These are phyloP conservation scores for Tadarida brasiliensis DNA, from an alignment of 2,797 vertebrate genomes.

Conservation along the genomic window DNA sequence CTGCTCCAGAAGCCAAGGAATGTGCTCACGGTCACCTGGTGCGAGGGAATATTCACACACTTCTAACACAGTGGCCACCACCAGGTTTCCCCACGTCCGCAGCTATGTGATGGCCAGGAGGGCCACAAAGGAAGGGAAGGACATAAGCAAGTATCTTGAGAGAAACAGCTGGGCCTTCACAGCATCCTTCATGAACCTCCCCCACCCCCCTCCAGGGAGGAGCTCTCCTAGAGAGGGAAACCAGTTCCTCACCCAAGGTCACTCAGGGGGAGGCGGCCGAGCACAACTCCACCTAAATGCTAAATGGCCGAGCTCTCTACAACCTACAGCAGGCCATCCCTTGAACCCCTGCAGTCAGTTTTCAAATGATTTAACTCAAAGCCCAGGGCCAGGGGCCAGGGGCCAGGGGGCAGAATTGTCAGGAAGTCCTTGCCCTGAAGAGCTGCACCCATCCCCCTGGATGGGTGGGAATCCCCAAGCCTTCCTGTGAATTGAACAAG, in stretches of 20 bases:
- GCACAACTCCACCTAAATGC: background rate
- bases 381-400: background rate
- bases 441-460: rapidly evolving
- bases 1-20: conserved; percentile 47
- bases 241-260: background rate
- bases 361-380: conserved; percentile 34
- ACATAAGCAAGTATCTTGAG: background rate
- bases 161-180: background rate
- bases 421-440: background rate
- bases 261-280: background rate
- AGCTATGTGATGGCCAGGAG: background rate
- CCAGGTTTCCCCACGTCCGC: background rate
- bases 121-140: background rate
- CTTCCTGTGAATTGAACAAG: background rate
- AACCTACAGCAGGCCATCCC: too few species aligned
- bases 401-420: background rate
- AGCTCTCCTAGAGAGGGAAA: background rate
- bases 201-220: background rate
- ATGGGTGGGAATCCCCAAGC: background rate
- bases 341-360: background rate
- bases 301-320: background rate
- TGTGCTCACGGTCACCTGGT: conserved; percentile 74
- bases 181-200: background rate
- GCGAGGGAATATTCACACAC: background rate
- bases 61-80: background rate